phyloP scores from a whole-genome alignment of 2,888 invertebrate genomes.

The Drosophila incognita region DNA sequence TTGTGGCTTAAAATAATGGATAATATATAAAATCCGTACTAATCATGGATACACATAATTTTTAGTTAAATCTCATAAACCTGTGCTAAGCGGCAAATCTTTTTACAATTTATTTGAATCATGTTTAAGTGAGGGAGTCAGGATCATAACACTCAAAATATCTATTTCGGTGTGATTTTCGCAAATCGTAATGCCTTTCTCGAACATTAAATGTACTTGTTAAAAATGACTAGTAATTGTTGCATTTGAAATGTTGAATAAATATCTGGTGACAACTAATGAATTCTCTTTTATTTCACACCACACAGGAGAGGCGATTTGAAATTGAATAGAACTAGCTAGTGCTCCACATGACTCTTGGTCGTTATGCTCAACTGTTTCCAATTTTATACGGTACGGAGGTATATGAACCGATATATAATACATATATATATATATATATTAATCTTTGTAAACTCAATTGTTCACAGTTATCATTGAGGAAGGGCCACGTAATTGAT shows the following conservation, averaged over 20 bases:
- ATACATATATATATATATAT: too few relatives aligned
- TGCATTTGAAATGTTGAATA: slow-evolving; percentile 25
- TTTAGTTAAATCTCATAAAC: not conserved
- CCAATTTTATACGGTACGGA: not conserved
- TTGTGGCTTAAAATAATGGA: slow-evolving; percentile 1
- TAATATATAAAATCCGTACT: not conserved
- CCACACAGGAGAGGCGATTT: not conserved
- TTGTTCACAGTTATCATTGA: not conserved
- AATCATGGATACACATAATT: not conserved
- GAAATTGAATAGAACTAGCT: not conserved
- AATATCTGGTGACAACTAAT: not conserved
- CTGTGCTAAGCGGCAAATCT: not conserved
- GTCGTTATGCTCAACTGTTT: not conserved
- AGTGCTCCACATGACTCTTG: not conserved
- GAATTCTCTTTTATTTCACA: not conserved
- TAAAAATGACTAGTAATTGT: not conserved
- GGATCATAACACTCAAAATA: not conserved
- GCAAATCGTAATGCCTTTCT: not conserved
- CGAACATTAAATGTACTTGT: not conserved
- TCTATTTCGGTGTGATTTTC: not conserved
- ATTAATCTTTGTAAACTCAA: not conserved
- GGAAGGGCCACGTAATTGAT: not conserved
- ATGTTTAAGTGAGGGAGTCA: not conserved
- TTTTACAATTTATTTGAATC: not conserved
- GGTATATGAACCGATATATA: not conserved